phyloP scores from a whole-genome alignment of 2,797 vertebrate genomes.

The Ispidina picta region DNA sequence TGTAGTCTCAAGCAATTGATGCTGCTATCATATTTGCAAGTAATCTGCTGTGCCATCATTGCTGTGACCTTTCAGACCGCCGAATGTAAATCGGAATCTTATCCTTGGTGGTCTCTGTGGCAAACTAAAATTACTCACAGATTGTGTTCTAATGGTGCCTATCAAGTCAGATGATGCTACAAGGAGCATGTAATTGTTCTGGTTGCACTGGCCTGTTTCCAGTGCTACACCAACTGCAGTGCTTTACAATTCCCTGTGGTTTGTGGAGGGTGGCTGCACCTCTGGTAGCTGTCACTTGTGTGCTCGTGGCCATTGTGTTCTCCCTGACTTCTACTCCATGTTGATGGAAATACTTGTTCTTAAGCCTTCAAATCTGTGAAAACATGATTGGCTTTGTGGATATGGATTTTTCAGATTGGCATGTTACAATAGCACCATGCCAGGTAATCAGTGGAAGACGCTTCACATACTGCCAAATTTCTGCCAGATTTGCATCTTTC shows the following conservation, averaged over 20 bases:
- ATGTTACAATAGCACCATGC: background rate
- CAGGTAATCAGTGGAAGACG: background rate
- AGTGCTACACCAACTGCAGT: background rate
- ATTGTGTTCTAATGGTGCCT: conserved; percentile 1
- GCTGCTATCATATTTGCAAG: conserved; percentile 21
- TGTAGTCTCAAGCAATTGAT: background rate
- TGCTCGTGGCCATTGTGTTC: background rate
- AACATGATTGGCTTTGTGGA: background rate
- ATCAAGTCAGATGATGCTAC: conserved; percentile 28
- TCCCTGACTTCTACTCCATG: background rate
- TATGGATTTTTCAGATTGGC: background rate
- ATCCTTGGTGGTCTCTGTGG: conserved; percentile 22
- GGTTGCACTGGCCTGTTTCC: conserved; percentile 11
- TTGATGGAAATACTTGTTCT: conserved; percentile 21
- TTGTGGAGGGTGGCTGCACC: background rate
- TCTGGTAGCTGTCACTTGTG: background rate
- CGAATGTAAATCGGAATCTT: conserved; percentile 34
- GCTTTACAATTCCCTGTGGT: conserved; percentile 7
- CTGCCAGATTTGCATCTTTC: background rate
- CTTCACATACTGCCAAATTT: background rate
- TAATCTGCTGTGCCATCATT: conserved; percentile 33
- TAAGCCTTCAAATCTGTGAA: background rate
- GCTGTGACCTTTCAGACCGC: background rate
- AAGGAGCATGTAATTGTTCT: background rate
- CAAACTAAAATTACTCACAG: conserved; percentile 29